Evolutionary conservation across 2,797 vertebrate species (phyloP).

Genomic region (Chanos chanos): DNA sequence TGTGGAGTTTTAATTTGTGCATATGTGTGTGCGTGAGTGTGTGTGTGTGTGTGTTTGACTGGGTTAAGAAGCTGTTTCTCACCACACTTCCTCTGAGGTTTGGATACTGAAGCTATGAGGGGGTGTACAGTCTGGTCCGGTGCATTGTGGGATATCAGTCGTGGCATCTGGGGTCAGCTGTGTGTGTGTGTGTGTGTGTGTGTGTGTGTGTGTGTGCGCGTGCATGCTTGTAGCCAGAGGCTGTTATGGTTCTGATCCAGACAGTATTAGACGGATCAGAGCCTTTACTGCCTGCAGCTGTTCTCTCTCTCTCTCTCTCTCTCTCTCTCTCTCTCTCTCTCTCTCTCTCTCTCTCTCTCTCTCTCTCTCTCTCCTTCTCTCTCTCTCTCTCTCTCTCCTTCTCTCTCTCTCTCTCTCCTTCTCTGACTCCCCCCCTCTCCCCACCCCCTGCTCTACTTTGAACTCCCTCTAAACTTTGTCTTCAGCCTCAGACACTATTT

Average conservation of each 20-base stretch:
- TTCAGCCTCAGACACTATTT: no score
- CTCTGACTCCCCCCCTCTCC: not conserved
- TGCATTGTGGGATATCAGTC: not conserved
- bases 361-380: not conserved
- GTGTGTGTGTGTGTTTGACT: conserved; percentile 3
- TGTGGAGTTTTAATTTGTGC: not conserved
- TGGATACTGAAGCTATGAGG: no score
- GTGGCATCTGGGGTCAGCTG: conserved; percentile 33
- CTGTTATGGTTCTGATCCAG: conserved; percentile 44
- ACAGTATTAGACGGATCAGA: conserved; percentile 39
- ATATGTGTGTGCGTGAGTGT: not conserved
- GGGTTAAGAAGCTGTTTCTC: not conserved
- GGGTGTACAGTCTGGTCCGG: not conserved
- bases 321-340: not conserved
- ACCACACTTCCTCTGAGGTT: conserved; percentile 13
- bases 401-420: not conserved
- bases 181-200: not conserved
- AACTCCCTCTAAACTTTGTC: no score
- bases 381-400: not conserved
- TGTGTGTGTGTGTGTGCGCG: not conserved
- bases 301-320: not conserved
- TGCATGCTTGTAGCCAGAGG: not conserved
- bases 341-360: not conserved
- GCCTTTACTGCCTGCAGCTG: not conserved
- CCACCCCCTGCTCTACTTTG: no score